Conservation (phyloP, 1,140 invertebrate genomes). For the Thalassaphorura encarpata region DNA sequence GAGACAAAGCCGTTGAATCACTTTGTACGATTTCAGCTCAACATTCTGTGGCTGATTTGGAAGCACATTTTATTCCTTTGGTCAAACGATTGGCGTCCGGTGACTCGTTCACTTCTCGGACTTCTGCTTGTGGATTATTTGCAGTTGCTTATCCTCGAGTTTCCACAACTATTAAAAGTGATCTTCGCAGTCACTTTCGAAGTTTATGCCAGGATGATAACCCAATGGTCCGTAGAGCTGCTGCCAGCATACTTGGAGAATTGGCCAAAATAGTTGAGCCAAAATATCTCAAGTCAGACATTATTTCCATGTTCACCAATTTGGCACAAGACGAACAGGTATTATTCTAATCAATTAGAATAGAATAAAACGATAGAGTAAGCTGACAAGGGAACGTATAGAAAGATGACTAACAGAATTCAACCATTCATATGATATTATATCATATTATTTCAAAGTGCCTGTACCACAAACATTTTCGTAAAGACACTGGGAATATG, state of each 20-base stretch:
- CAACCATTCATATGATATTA: too few species aligned
- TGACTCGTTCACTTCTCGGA: constrained; percentile 96
- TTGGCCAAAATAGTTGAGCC: constrained; percentile 96
- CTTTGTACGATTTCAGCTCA: constrained; percentile 76
- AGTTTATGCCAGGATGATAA: constrained; percentile 97
- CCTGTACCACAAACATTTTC: too few species aligned
- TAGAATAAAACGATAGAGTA: too few species aligned
- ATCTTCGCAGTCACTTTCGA: constrained; percentile 78
- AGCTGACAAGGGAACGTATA: too few species aligned
- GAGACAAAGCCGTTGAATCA: constrained; percentile 98
- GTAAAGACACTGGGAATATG: too few species aligned
- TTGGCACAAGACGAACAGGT: constrained; percentile 88
- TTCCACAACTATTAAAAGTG: constrained; percentile 42
- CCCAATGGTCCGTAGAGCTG: constrained; percentile 91
- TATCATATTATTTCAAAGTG: too few species aligned
- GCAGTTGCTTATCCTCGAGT: constrained; percentile 57
- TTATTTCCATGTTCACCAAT: constrained; percentile 93
- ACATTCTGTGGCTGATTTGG: constrained; percentile 75
- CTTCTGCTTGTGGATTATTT: constrained; percentile 90
- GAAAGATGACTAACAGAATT: too few species aligned
- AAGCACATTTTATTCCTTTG: constrained; percentile 86
- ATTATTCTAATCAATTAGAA: constrained; percentile 6
- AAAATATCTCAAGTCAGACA: constrained; percentile 90
- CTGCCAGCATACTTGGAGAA: constrained; percentile 93
- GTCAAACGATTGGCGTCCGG: constrained; percentile 79